A percentile compares a stretch with the other conserved stretches of the same genome.
phyloP scores from a whole-genome alignment of 2,888 invertebrate species.

The Caenorhabditis afra region DNA sequence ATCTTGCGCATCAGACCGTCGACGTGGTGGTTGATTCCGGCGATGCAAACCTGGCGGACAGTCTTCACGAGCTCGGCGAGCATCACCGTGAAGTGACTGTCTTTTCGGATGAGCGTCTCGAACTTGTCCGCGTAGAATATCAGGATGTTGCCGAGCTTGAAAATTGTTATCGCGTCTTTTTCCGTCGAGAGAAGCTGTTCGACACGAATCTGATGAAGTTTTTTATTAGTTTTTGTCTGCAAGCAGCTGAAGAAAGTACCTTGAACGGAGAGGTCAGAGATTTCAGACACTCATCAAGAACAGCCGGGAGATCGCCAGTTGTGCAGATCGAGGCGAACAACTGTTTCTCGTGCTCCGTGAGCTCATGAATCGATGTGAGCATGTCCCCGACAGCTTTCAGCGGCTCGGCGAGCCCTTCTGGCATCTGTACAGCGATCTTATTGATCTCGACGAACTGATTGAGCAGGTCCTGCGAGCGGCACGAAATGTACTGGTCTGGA shows the following conservation, averaged over 20 bases:
- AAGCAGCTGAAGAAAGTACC: conserved; percentile 3
- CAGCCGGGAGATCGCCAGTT: conserved; percentile 27
- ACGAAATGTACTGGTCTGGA: conserved; percentile 41
- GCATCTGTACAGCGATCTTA: conserved; percentile 48
- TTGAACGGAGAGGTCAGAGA: conserved; percentile 47
- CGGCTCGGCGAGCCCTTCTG: conserved; percentile 38
- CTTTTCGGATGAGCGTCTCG: conserved; percentile 29
- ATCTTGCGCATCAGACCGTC: conserved; percentile 48
- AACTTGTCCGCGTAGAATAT: conserved; percentile 49
- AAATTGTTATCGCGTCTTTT: conserved; percentile 42
- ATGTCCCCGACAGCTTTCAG: conserved; percentile 50
- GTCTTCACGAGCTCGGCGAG: conserved; percentile 41
- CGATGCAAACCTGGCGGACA: conserved; percentile 45
- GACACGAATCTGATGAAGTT: conserved; percentile 30
- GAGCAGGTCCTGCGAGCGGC: conserved; percentile 39
- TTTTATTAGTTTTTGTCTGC: background rate
- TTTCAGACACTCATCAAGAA: conserved; percentile 45
- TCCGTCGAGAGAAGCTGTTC: conserved; percentile 42
- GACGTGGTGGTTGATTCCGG: conserved; percentile 48
- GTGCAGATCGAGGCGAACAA: conserved; percentile 44
- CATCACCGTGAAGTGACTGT: conserved; percentile 41
- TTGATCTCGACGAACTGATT: conserved; percentile 50
- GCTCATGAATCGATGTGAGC: conserved; percentile 53
- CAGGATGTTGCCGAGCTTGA: conserved; percentile 49
- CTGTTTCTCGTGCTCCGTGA: conserved; percentile 51